Evolutionary conservation across 2,888 invertebrate genomes (phyloP).

Genomic region (Polydrusus pterygomalis): DNA sequence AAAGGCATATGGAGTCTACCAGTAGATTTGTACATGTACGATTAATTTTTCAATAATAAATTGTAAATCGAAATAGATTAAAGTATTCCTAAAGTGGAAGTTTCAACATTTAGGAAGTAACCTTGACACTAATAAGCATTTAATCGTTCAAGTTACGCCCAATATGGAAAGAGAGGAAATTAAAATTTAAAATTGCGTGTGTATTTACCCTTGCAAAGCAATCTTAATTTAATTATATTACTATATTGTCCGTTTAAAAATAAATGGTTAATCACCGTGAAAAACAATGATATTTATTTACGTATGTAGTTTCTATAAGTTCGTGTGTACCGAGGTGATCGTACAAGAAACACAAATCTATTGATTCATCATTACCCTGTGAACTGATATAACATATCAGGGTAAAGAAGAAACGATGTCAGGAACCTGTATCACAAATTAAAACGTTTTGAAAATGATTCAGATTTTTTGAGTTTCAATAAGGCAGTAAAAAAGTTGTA

Average conservation of each 20-base stretch:
- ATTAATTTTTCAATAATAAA: background rate
- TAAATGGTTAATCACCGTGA: constrained; percentile 22
- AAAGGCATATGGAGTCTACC: no score
- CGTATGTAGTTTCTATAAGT: constrained; percentile 24
- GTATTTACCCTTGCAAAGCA: constrained; percentile 26
- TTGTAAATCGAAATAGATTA: constrained; percentile 12
- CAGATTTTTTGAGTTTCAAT: no score
- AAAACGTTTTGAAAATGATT: no score
- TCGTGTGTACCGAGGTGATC: background rate
- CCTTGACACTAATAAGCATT: constrained; percentile 28
- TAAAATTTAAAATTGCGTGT: constrained; percentile 25
- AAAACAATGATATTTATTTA: constrained; percentile 24
- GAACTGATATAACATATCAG: no score
- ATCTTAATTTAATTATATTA: constrained; percentile 29
- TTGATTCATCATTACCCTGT: no score
- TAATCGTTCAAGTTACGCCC: constrained; percentile 21
- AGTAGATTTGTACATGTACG: background rate
- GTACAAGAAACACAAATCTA: background rate
- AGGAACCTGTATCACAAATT: no score
- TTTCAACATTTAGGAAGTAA: constrained; percentile 24
- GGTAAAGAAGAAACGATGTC: no score
- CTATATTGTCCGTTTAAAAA: constrained; percentile 24
- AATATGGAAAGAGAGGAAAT: constrained; percentile 28
- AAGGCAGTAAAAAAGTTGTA: no score
- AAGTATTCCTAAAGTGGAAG: constrained; percentile 19